Percentiles rank a stretch among this genome's conserved stretches.
phyloP scores from a whole-genome alignment of 2,113 vertebrate species.

The Phocoena sinus region DNA sequence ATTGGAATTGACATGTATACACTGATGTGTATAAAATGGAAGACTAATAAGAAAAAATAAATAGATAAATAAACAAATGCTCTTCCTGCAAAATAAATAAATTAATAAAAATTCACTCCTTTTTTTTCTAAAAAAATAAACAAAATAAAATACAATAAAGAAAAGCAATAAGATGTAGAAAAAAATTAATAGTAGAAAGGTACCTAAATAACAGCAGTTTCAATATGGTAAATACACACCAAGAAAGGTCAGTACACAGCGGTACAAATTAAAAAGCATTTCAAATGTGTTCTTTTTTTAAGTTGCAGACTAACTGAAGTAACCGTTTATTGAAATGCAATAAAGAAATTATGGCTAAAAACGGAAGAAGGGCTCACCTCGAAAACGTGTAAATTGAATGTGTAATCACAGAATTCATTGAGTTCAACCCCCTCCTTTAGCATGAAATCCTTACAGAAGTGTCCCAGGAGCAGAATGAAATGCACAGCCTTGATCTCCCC shows the following conservation, averaged over 20 bases:
- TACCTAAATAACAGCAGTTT: not conserved
- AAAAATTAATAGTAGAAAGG: not conserved
- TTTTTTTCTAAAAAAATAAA: too few species aligned
- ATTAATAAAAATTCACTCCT: too few species aligned
- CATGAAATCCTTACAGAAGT: not conserved
- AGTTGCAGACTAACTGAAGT: not conserved
- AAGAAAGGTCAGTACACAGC: not conserved
- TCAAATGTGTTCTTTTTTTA: not conserved
- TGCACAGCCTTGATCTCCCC: not conserved
- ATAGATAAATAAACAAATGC: too few species aligned
- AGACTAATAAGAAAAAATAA: too few species aligned
- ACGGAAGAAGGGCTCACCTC: not conserved
- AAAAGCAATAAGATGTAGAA: not conserved
- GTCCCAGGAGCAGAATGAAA: rapidly evolving
- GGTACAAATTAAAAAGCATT: not conserved
- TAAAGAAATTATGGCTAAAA: not conserved
- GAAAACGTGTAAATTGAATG: rapidly evolving
- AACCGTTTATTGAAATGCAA: not conserved
- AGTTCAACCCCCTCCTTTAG: too few species aligned
- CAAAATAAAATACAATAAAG: too few species aligned
- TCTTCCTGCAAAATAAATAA: too few species aligned
- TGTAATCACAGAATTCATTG: not conserved
- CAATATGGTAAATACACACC: not conserved
- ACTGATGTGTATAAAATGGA: too few species aligned
- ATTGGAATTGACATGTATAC: too few species aligned